Evolutionary conservation across 2,113 vertebrate genomes (phyloP).

Genomic region (Psittacula cyanocephala): DNA sequence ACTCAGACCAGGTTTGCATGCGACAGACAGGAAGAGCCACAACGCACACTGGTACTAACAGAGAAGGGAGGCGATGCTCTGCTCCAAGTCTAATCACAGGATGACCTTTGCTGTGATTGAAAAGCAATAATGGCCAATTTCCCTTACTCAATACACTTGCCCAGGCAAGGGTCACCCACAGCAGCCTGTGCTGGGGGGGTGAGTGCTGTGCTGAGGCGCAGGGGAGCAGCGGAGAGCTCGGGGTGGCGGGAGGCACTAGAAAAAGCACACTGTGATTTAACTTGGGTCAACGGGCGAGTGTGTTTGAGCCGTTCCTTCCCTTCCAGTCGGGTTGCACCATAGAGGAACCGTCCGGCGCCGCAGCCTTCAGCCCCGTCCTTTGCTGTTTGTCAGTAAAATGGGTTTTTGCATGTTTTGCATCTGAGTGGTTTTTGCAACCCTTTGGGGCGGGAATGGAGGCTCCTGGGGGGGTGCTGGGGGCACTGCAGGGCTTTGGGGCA

Average conservation of each 20-base stretch:
- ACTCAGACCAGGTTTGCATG: neutral
- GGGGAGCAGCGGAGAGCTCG: neutral
- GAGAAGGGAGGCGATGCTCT: neutral
- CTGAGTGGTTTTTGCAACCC: slow-evolving; percentile 18
- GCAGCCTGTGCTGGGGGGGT: neutral
- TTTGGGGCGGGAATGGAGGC: neutral
- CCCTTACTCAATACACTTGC: neutral
- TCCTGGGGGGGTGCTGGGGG: neutral
- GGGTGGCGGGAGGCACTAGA: neutral
- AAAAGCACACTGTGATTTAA: slow-evolving; percentile 65
- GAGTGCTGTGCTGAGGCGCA: neutral
- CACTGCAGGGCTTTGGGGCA: neutral
- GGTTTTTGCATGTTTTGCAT: slow-evolving; percentile 70
- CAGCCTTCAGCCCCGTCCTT: slow-evolving; percentile 21
- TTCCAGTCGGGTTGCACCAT: neutral
- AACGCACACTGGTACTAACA: neutral
- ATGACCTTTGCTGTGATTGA: neutral
- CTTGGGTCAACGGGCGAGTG: slow-evolving; percentile 32
- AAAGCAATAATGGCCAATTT: slow-evolving; percentile 65
- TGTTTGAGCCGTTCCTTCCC: slow-evolving; percentile 49
- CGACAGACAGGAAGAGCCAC: neutral
- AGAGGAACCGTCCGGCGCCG: slow-evolving; percentile 24
- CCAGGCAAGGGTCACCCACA: neutral
- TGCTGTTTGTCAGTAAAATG: slow-evolving; percentile 71
- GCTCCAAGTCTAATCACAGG: neutral